Conservation (phyloP, 2,113 vertebrate genomes). For the Lagopus leucura region DNA sequence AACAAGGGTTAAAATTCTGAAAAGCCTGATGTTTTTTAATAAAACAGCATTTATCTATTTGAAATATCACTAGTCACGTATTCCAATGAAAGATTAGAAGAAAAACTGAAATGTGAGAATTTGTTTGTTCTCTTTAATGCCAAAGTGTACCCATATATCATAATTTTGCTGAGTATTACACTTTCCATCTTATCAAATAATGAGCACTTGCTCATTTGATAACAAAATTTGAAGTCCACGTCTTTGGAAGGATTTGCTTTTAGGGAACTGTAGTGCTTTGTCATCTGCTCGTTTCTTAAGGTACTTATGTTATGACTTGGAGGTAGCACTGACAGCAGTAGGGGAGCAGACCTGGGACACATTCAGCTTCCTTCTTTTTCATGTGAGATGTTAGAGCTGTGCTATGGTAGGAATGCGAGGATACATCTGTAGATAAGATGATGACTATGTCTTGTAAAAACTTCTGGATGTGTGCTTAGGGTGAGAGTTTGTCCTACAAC, state of each 20-base stretch:
- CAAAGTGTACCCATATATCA: neutral
- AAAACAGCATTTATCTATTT: neutral
- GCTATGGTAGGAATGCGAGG: neutral
- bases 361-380: neutral
- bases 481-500: neutral
- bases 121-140: no score
- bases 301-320: neutral
- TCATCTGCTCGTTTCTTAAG: neutral
- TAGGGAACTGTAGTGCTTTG: neutral
- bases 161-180: neutral
- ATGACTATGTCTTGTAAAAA: neutral
- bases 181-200: neutral
- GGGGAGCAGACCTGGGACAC: neutral
- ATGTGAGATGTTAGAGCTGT: neutral
- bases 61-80: neutral
- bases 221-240: fast-evolving
- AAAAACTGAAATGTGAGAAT: neutral
- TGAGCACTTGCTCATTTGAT: neutral
- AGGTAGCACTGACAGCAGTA: neutral
- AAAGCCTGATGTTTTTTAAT: fast-evolving
- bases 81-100: neutral
- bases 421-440: neutral
- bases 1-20: neutral
- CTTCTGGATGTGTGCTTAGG: neutral
- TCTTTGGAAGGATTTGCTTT: neutral